phyloP scores from a whole-genome alignment of 2,888 invertebrate species.

The Acanthococcus lagerstroemiae region DNA sequence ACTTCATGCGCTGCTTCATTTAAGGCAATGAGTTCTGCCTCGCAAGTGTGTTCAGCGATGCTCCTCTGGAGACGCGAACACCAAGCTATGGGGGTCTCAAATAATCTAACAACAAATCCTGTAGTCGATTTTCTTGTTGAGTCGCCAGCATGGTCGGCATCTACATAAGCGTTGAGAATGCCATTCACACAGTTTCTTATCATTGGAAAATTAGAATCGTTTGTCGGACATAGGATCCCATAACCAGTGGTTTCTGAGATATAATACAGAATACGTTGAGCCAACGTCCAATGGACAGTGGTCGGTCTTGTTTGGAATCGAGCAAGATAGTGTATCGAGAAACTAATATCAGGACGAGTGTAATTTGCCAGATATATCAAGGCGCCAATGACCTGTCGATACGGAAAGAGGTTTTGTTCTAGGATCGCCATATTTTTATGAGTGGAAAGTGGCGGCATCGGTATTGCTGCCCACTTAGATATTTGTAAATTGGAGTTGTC shows the following conservation, averaged over 20 bases:
- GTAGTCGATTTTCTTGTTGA: neutral
- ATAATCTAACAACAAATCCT: neutral
- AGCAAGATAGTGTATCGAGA: neutral
- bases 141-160: neutral
- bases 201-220: neutral
- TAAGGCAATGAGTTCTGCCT: no score
- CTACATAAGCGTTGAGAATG: neutral
- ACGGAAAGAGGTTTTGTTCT: no score
- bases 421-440: no score
- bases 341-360: neutral
- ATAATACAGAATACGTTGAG: neutral
- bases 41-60: neutral
- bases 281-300: neutral
- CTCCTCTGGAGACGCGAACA: neutral
- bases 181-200: no score
- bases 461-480: no score
- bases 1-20: no score
- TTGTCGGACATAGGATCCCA: neutral
- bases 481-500: neutral
- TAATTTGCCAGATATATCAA: neutral
- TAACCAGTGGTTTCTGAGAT: neutral
- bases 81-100: neutral
- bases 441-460: neutral
- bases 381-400: neutral
- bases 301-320: neutral